Evolutionary conservation across 2,888 invertebrate species (phyloP), one percentile per base, ranked within the genome.

Genomic region (Phorcus lineatus): DNA sequence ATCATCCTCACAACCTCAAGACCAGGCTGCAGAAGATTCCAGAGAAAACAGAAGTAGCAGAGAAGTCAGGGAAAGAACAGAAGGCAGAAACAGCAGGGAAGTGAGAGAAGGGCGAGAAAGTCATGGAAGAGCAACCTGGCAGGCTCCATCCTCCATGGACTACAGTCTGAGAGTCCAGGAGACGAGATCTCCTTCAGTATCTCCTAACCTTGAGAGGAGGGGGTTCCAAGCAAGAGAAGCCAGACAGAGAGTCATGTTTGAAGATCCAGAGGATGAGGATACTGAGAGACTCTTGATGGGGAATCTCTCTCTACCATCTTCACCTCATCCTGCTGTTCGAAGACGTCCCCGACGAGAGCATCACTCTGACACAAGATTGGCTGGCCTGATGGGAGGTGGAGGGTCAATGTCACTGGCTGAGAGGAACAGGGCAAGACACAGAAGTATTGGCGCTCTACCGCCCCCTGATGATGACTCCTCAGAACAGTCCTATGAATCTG

Each of bases 291-390:
- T 36, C 17, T 28, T 24, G n/a, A 22, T 76, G 24, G 76, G 76
- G 9, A 36, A 76, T 55, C 28, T 17, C 13, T 36, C 31, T n/a
- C 70, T 70, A 19, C 70, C 70, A 9, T 70, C 70, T n/a, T 70
- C 70, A 9, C 53, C 76, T 11, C 76, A 24, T 40, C 24, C 62
- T 0, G 77, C n/a, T 62, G 52, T 77, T 13, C 79, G 84, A 13
- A 36, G 81, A 24, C 78, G 82, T 52, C 81, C 86, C 74, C 80
- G 90, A 28, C 78, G 87, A 55, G 88, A 88, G 22, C 84, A 89
- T 77, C 81, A 86, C 67, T 87, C 89, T 4, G 90, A 90, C 80
- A 85, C 88, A 2, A 82, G 88, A 70, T 78, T 88, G 13, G 82
- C 86, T 36, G 83, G 84, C 9, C 54, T 86, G 31, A 36, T 79